Evolutionary conservation across 1,140 invertebrate genomes (phyloP), one percentile per base, ranked within the genome.

Genomic region (Trissolcus basalis): DNA sequence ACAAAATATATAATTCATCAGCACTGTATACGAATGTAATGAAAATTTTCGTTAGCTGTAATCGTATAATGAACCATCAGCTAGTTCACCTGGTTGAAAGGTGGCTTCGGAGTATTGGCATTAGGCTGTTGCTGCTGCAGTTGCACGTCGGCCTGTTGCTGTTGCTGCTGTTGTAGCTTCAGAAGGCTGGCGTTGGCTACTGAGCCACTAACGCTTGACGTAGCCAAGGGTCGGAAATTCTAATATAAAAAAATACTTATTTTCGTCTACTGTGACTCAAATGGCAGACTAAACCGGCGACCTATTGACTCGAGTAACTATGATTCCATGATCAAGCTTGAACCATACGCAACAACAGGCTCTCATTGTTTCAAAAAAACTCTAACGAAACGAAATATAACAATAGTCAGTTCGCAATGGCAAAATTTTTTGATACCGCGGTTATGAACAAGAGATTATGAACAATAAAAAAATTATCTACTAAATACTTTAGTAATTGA

Each of bases 11-110:
- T n/a, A n/a, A n/a, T n/a, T 1, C 19, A 27, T 27, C 19, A 27
- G 19, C 19, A 27, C 19, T 27, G 1, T 27, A 27, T 27, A 27
- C 19, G 19, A 27, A 27, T 27, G 19, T 3, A 27, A 27, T 27
- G 19, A 27, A 39, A n/a, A 39, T 39, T 2, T 39, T 39, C n/a
- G 15, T 48, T 10, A 10, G 19, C 9, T 19, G 9, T 27, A 48
- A 27, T 48, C n/a, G 45, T 48, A 48, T 60, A 47, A 65, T 80
- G 70, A 64, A 63, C 73, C 72, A 60, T 82, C 81, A 83, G 79
- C 79, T 83, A 68, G 74, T 83, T 87, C 85, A 88, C 87, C 87
- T 88, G 87, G 76, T 88, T 88, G 64, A 88, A 88, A 73, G 85
- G 85, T 69, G 86, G 86, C 78, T 88, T 86, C 55, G 85, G 83